Evolutionary conservation across 2,888 invertebrate genomes (phyloP), one percentile per base, ranked within the genome.

Genomic region (Yponomeuta cagnagella): DNA sequence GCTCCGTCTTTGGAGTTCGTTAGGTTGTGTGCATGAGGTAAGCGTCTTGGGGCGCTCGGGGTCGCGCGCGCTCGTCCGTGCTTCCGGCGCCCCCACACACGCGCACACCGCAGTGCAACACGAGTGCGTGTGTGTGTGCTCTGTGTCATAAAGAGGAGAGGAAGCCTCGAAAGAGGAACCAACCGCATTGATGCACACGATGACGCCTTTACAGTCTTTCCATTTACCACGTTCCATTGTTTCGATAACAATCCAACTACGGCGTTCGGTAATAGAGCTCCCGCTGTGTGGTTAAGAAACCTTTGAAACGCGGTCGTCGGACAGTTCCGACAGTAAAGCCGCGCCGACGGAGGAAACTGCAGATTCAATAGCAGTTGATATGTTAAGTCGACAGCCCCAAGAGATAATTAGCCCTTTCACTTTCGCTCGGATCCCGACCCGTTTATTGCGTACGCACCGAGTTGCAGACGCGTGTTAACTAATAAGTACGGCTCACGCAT

Each of bases 41-140:
- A 70, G 64, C 37, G 23, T 37, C 37, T 10, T 37, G 64, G 69
- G 70, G 37, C 63, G 70, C 63, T 37, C 12, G 52, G 70, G 70
- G 70, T 70, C 70, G 64, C 23, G 70, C 43, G 43, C 48, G 63
- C 70, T 70, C 70, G 70, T 33, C 43, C 70, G 48, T 70, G 70
- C 70, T 70, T 70, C 70, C 70, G 70, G 37, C 64, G 70, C 37
- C 63, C 15, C n/a, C 23, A 23, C 43, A 37, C 70, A 30, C 43
- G 43, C 67, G 67, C 67, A n/a, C 30, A 10, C 65, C 23, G 31
- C 30, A 12, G 31, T 10, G 10, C 3, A n/a, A 4, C 64, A 33
- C 10, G 31, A 10, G n/a, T 23, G 31, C 33, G 65, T 33, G 30
- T 33, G 6, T 30, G 65, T 30, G 12, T 30, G 64, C 52, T 15